These are phyloP conservation scores for Syrmaticus mikado DNA, from an alignment of 2,113 vertebrate genomes.

Conservation along the genomic window DNA sequence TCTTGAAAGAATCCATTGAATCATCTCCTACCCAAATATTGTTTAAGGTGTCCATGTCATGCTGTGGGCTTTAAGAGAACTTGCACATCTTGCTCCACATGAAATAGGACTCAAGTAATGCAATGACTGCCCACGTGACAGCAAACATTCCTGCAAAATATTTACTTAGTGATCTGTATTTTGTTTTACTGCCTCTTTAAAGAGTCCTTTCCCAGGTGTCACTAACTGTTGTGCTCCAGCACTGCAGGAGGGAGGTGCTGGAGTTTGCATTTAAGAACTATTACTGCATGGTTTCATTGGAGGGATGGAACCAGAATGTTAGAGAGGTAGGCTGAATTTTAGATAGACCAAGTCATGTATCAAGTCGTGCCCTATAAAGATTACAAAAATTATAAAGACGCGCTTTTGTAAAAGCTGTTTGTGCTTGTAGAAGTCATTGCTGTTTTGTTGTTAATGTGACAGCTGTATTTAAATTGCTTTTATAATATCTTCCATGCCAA, in stretches of 20 bases:
- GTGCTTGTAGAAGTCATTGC: not conserved
- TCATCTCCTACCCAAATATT: not conserved
- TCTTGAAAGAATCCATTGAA: not conserved
- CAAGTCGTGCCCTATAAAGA: not conserved
- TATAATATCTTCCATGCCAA: not conserved
- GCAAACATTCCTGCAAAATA: slow-evolving; percentile 9
- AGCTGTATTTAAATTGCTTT: not conserved
- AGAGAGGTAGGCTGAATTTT: not conserved
- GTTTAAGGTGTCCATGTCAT: not conserved
- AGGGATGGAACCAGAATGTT: not conserved
- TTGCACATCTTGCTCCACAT: not conserved
- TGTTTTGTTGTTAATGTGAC: not conserved
- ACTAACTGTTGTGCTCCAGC: not conserved
- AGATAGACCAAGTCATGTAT: not conserved
- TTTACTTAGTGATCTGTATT: slow-evolving; percentile 5
- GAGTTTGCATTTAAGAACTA: not conserved
- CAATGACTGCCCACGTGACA: not conserved
- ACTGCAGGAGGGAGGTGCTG: slow-evolving; percentile 5
- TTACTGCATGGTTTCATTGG: not conserved
- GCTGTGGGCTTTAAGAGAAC: rapidly evolving
- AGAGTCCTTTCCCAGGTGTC: not conserved
- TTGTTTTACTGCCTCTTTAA: not conserved
- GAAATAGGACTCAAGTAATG: not conserved
- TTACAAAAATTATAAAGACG: not conserved
- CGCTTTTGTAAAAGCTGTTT: not conserved